phyloP scores from a whole-genome alignment of 2,113 vertebrate genomes.

The Anolis sagrei region DNA sequence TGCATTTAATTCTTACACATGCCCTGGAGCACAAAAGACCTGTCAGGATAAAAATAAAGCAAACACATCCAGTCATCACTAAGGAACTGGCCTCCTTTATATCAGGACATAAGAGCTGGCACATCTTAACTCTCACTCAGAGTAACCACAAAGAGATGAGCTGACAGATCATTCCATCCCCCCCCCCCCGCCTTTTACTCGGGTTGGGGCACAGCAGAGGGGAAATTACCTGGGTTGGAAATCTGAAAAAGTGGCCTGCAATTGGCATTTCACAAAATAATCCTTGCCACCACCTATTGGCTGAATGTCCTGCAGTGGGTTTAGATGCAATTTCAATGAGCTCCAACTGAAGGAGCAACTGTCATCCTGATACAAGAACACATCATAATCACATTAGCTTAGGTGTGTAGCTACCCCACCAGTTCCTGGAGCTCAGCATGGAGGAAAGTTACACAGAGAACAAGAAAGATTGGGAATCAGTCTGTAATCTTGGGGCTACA shows the following conservation, averaged over 20 bases:
- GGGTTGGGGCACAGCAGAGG: background rate
- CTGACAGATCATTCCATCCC: background rate
- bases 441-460: too few relatives aligned
- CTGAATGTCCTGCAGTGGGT: background rate
- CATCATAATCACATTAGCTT: too few relatives aligned
- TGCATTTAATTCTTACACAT: conserved; percentile 75
- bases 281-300: background rate
- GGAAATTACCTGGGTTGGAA: background rate
- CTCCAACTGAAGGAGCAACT: background rate
- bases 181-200: background rate
- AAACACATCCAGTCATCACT: conserved; percentile 64
- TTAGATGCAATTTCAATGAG: background rate
- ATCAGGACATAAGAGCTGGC: conserved; percentile 50
- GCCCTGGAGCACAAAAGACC: conserved; percentile 71
- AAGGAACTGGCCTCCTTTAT: conserved; percentile 52
- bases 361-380: too few relatives aligned
- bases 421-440: too few relatives aligned
- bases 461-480: too few relatives aligned
- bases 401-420: too few relatives aligned
- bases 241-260: background rate
- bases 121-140: conserved; percentile 15
- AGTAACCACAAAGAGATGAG: background rate
- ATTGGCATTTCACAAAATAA: background rate
- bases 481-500: too few relatives aligned
- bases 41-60: conserved; percentile 74